A percentile compares a stretch with the other conserved stretches of the same genome.
Conservation (phyloP, 2,113 vertebrate genomes). For the Paedocypris sp. region DNA sequence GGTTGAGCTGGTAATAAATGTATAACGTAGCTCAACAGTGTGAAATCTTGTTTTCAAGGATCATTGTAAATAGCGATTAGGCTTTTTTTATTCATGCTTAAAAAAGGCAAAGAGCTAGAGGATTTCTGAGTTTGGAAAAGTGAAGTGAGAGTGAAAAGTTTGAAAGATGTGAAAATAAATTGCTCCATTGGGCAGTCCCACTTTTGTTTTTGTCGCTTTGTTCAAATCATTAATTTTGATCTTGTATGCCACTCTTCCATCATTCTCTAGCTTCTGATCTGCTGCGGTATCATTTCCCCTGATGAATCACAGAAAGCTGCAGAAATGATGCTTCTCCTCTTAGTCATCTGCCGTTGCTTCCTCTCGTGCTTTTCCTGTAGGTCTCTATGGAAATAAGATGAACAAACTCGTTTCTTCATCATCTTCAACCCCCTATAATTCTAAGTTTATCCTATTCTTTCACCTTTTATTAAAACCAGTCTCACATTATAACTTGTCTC, state of each 20-base stretch:
- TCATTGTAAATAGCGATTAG: too few species aligned
- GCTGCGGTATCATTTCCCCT: conserved; percentile 3
- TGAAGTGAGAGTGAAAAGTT: not conserved
- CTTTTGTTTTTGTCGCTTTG: conserved; percentile 4
- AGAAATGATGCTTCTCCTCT: conserved; percentile 15
- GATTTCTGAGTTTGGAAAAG: not conserved
- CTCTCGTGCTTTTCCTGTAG: conserved; percentile 7
- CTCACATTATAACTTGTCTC: not conserved
- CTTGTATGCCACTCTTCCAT: not conserved
- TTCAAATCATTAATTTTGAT: not conserved
- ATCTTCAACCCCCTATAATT: conserved; percentile 19
- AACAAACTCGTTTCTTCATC: conserved; percentile 22
- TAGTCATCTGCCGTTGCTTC: not conserved
- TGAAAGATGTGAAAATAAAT: conserved; percentile 9
- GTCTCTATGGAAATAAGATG: conserved; percentile 25
- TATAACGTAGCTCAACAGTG: too few species aligned
- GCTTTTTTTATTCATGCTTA: too few species aligned
- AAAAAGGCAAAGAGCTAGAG: conserved; percentile 2
- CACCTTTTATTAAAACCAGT: not conserved
- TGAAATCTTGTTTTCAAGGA: too few species aligned
- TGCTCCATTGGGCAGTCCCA: not conserved
- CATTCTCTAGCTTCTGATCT: conserved; percentile 1
- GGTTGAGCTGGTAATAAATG: too few species aligned
- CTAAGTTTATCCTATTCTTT: not conserved
- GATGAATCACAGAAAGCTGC: conserved; percentile 6